Base-by-base conservation (phyloP, 2,113 vertebrate species). In the Oncorhynchus kisutch region DNA sequence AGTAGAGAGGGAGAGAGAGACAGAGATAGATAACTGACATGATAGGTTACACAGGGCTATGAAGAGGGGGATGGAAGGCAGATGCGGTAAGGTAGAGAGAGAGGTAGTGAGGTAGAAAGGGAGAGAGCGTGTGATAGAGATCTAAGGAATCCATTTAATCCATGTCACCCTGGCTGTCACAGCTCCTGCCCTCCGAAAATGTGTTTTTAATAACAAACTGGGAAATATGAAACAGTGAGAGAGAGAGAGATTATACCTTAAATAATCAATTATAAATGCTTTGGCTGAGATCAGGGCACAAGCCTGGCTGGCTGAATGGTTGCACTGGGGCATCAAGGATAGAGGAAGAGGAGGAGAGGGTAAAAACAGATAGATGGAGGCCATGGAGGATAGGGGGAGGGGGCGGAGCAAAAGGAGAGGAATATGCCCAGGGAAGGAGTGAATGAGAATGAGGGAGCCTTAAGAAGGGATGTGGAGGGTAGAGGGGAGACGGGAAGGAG, bases 231-330 rank as follows among this genome's bases (percentile, higher is more conserved):
- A 16, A 62, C 4, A 60, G 65, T 39, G 70, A 66, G 5, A 24
- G 76, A 72, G 57, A 66, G 76, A 71, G 49, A 87, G 78, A 73
- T 70, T 85, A 82, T 87, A 79, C 83, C 86, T 78, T 81, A 78
- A 86, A 91, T 74, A 92, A 91, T 92, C 81, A 89, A 89, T 92
- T 91, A 89, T 89, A 80, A 86, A 89, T 74, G 86, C 84, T 87
- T 84, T 82, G 74, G 76, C 78, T 71, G 76, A 88, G 88, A 91
- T 91, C 87, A 84, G 91, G 74, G 81, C 78, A 39, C 66, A 18
- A 54, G 49, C 49, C 49, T 54, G 49, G 49, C 11, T 20, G 71
- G 67, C 78, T 82, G 83, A 34, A 34, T 8, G 7, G 78, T 78
- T 81, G 75, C 8, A 27, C 57, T 34, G 71, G 82, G 49, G 62